Percentiles rank a stretch among this genome's conserved stretches.
These are phyloP conservation scores for Helobdella robusta DNA, from an alignment of 2,888 invertebrate species.

Conservation along the genomic window DNA sequence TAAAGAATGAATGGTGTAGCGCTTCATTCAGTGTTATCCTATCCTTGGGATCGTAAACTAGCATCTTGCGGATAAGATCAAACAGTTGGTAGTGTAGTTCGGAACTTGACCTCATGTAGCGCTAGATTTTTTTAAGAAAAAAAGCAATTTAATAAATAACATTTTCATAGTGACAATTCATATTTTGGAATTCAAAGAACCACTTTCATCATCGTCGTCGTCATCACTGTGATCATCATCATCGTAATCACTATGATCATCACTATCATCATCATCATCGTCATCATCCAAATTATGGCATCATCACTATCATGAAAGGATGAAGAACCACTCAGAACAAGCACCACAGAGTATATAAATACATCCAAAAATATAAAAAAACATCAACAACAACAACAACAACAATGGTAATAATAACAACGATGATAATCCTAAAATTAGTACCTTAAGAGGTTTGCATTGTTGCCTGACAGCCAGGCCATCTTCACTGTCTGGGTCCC, in stretches of 20 bases:
- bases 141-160: slow-evolving; percentile 8
- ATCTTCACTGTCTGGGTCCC: slow-evolving; percentile 92
- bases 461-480: slow-evolving; percentile 95
- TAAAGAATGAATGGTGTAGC: slow-evolving; percentile 26
- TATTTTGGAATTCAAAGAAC: no score
- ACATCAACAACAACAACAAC: no score
- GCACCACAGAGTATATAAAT: not conserved
- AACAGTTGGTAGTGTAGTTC: slow-evolving; percentile 24
- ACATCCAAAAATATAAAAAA: not conserved
- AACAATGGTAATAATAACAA: not conserved
- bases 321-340: no score
- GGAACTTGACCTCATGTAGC: slow-evolving; percentile 26
- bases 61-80: slow-evolving; percentile 27
- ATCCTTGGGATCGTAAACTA: slow-evolving; percentile 24
- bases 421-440: slow-evolving; percentile 32
- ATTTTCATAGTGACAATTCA: no score
- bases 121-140: slow-evolving; percentile 7
- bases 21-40: slow-evolving; percentile 27
- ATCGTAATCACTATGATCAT: no score
- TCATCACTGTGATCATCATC: no score
- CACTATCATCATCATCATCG: no score
- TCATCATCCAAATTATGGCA: no score
- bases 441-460: slow-evolving; percentile 86
- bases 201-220: no score
- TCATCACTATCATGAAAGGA: no score